Evolutionary conservation across 1,140 invertebrate genomes (phyloP), one percentile per base, ranked within the genome.

Genomic region (Venturia canescens): DNA sequence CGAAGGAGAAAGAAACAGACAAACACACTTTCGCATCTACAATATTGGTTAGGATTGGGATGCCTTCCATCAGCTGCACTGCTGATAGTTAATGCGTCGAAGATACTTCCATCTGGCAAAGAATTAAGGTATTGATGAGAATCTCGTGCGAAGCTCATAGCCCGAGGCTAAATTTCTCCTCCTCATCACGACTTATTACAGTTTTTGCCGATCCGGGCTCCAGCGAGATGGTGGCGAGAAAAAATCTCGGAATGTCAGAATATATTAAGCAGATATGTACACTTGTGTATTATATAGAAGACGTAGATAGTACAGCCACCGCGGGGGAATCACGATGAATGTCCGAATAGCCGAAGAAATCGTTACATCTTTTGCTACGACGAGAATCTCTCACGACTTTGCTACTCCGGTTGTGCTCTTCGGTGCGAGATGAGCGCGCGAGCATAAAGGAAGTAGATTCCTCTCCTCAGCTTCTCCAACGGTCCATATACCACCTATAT

Each of bases 291-390:
- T 63, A 23, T 21, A 63, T 23, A 63, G 11, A 63, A 23, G 3
- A 18, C 31, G 29, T 69, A 69, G 27, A 69, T 44, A 44, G 16
- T 31, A 15, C 57, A 66, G 75, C 57, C 75, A 77, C 75, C 75
- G 66, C 66, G 29, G 75, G 75, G 75, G 60, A 77, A 77, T 77
- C 75, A 77, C 75, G 75, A 77, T 77, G 75, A 77, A 60, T 69
- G 75, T 63, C 75, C 53, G 75, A 69, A 69, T 69, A 69, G 66
- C n/a, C 66, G 66, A 69, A 69, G 66, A 69, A 69, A 69, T 69
- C 66, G 66, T 69, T 69, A 69, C 66, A 69, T 69, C 66, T 69
- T 63, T 69, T 69, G 66, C 29, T 69, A 69, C 29, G 60, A 31
- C 66, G 66, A 69, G 66, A 69, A 69, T 69, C 13, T 69, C 66